Evolutionary conservation across 2,888 invertebrate genomes (phyloP), one percentile per base, ranked within the genome.

Genomic region (Drosophila falleni): DNA sequence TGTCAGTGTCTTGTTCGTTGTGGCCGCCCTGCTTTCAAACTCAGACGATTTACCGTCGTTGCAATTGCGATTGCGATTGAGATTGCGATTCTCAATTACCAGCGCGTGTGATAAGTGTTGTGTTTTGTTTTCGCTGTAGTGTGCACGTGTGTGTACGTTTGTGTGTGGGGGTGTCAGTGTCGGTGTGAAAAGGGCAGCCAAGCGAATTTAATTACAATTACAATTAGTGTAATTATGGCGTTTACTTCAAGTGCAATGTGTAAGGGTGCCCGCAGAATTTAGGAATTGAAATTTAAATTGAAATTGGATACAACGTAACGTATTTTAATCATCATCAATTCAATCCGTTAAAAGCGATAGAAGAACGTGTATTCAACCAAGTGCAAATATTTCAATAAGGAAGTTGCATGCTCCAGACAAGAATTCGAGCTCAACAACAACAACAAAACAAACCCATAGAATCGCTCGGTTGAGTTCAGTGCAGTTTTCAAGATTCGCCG

Each of bases 181-280:
- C 47, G 41, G 23, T 59, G 41, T 60, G 62, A 83, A 80, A 55
- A 77, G 59, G 63, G 86, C 73, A 79, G 60, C 59, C 72, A 73
- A 82, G 86, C 81, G 88, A 88, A 80, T 83, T 88, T 67, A 86
- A 86, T 88, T 88, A 85, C 87, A 78, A 80, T 71, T 71, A 68
- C 85, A 81, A 81, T 81, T 80, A 80, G 73, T 78, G 84, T 87
- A 86, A 88, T 88, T 87, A 87, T 85, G 83, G 81, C 78, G 78
- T 66, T 78, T 73, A 80, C 87, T 81, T 87, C 26, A 53, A 51
- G 51, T 64, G 49, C 29, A 33, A 35, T 11, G 53, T 39, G 37
- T 39, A 23, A 81, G 77, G 78, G 80, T 74, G 71, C 89, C 87
- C 85, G 81, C 81, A 87, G 71, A 73, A 79, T 70, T 87, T 55